Evolutionary conservation across 2,888 invertebrate genomes (phyloP).

Genomic region (Oligia strigilis): DNA sequence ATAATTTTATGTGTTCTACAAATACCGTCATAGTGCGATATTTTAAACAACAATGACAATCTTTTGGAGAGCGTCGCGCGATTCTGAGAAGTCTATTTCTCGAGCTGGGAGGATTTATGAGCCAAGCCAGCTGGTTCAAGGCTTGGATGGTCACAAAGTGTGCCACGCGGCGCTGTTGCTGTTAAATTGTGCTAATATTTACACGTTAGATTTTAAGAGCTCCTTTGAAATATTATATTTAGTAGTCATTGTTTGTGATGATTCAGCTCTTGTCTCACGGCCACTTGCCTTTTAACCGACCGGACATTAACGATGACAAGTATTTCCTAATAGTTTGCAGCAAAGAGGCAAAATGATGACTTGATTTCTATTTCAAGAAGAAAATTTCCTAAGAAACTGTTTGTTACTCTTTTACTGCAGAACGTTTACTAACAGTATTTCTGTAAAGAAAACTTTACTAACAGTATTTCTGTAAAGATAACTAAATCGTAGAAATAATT

Average conservation of each 20-base stretch:
- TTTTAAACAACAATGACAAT: constrained; percentile 61
- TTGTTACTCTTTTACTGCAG: background rate
- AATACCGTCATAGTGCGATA: constrained; percentile 34
- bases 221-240: constrained; percentile 71
- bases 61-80: constrained; percentile 42
- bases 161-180: constrained; percentile 58
- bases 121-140: constrained; percentile 54
- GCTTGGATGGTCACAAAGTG: constrained; percentile 64
- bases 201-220: constrained; percentile 64
- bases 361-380: constrained; percentile 3
- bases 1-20: constrained; percentile 39
- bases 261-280: constrained; percentile 59
- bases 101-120: constrained; percentile 55
- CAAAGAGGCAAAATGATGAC: background rate
- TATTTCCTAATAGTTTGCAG: constrained; percentile 49
- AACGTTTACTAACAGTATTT: background rate
- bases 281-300: constrained; percentile 46
- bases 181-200: constrained; percentile 68
- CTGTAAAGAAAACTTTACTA: background rate
- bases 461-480: background rate
- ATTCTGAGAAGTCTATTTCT: constrained; percentile 63
- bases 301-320: constrained; percentile 53
- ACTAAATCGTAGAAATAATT: no score
- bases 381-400: background rate
- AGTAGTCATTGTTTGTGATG: constrained; percentile 64